Percentiles rank a stretch among this genome's conserved stretches.
These are phyloP conservation scores for Bursaphelenchus mucronatus DNA, from an alignment of 1,140 invertebrate genomes.

Conservation along the genomic window DNA sequence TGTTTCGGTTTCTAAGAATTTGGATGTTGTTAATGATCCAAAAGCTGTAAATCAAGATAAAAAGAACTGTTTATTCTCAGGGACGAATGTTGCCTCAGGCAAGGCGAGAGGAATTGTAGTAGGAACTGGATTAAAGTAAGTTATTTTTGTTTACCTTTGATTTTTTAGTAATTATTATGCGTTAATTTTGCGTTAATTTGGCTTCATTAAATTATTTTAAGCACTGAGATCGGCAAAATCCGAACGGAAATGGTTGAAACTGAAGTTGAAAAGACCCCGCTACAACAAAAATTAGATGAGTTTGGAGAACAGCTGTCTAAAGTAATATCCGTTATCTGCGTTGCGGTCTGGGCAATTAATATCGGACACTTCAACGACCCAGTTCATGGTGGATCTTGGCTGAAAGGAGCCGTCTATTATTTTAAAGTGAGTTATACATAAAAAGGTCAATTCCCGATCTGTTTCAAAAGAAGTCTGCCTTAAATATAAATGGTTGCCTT, in stretches of 20 bases:
- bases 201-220: constrained; percentile 71
- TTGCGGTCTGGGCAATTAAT: constrained; percentile 99
- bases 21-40: constrained; percentile 89
- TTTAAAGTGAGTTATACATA: constrained; percentile 75
- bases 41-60: constrained; percentile 97
- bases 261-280: constrained; percentile 97
- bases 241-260: constrained; percentile 99
- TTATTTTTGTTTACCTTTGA: no score
- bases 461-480: no score
- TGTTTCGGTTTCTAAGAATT: constrained; percentile 99
- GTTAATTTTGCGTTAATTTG: no score
- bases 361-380: constrained; percentile 75
- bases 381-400: constrained; percentile 98
- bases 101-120: constrained; percentile 97
- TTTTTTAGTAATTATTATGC: no score
- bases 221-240: constrained; percentile 97
- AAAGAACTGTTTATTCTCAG: constrained; percentile 89
- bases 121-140: constrained; percentile 77
- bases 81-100: constrained; percentile 97
- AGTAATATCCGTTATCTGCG: constrained; percentile 96
- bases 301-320: constrained; percentile 99
- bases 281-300: constrained; percentile 99
- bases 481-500: no score
- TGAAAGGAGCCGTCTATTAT: constrained; percentile 99
- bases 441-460: no score